Base-by-base conservation (phyloP, 2,797 vertebrate genomes). In the Pangasius macronema region DNA sequence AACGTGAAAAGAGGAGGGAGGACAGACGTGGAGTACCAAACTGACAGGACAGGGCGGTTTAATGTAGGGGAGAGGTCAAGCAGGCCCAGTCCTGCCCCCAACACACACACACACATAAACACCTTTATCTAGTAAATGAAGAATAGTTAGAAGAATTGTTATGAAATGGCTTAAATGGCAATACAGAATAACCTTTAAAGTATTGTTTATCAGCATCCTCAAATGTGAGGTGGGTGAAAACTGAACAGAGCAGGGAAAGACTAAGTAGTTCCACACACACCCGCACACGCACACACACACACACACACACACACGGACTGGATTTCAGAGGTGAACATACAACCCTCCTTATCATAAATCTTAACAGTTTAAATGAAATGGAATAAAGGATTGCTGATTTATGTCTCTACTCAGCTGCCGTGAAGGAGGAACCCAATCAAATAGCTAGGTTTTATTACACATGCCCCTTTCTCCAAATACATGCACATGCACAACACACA, bases 331-430 rank as follows among this genome's bases (percentile, higher is more conserved):
- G 94, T 95, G 95, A 96, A 94, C 91, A 92, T 92, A 92, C 94
- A 91, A 87, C 93, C 93, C 94, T 94, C 91, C 94, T 95, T 94
- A 93, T 92, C 94, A 96, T 96, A 95, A 96, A 96, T 96, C 95
- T 94, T 93, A 95, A 93, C 94, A 93, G 93, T 93, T 94, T 88
- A 95, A 95, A 94, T 95, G 94, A 95, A 95, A 95, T 92, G 92
- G 93, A 93, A 92, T 93, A 90, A 92, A 89, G 92, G 91, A 92
- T 91, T 92, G 89, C 91, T 94, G 94, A 94, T 95, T 95, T 94
- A 95, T 92, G 91, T 73, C 80, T 89, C 90, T 85, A 86, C 90
- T 92, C 92, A 84, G 88, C 85, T 76, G 92, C 92, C 88, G 87
- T 92, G 92, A 92, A 92, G 92, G 93, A 93, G 92, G 90, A 91